These are phyloP conservation scores for Pteronura brasiliensis DNA, from an alignment of 2,113 vertebrate genomes.

Conservation along the genomic window DNA sequence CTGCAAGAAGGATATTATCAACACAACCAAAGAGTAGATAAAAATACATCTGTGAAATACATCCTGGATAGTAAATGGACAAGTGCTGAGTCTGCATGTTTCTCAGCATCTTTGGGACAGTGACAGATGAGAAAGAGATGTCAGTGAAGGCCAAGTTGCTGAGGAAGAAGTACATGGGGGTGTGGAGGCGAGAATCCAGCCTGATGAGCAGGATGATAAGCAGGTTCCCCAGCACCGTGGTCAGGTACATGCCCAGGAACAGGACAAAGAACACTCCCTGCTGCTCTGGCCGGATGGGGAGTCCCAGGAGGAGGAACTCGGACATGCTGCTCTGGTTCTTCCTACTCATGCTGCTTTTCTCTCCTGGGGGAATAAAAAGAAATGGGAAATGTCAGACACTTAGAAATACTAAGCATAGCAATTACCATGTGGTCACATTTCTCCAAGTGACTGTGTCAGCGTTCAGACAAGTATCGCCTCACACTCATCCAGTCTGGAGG, in stretches of 20 bases:
- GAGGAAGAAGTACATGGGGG: constrained; percentile 23
- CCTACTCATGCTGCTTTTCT: background rate
- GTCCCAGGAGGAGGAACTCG: background rate
- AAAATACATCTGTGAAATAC: constrained; percentile 51
- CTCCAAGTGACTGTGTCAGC: background rate
- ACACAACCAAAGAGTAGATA: constrained; percentile 47
- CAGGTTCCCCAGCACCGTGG: background rate
- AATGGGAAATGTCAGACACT: background rate
- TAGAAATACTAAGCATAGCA: background rate
- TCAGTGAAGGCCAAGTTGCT: constrained; percentile 16
- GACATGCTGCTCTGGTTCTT: background rate
- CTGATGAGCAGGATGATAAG: background rate
- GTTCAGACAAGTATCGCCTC: background rate
- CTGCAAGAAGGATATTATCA: constrained; percentile 53
- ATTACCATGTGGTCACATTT: background rate
- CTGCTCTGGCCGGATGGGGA: background rate
- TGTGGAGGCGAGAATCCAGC: background rate
- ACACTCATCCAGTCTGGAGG: background rate
- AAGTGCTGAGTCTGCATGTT: background rate
- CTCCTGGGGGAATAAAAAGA: no score
- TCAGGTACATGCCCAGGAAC: background rate
- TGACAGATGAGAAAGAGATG: background rate
- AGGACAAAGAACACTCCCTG: background rate
- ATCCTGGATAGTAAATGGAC: constrained; percentile 28
- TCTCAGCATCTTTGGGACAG: constrained; percentile 6